These are phyloP conservation scores for Sphaerodactylus townsendi DNA, from an alignment of 2,113 vertebrate genomes.

Conservation along the genomic window DNA sequence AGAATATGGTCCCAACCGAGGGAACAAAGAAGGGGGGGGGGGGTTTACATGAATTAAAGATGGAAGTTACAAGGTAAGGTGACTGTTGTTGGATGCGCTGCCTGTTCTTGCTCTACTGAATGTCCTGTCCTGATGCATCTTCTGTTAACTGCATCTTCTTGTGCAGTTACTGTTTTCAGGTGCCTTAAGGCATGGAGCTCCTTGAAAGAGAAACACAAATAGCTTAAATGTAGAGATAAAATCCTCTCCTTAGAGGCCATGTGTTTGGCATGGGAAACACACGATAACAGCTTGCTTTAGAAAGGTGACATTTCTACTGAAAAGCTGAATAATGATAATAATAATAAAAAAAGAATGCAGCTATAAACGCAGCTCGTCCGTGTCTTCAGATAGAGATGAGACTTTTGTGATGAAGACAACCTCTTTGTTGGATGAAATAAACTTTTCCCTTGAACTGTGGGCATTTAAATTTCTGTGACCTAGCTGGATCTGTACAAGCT, in stretches of 20 bases:
- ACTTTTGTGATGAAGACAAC: slow-evolving; percentile 75
- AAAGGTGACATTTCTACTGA: slow-evolving; percentile 91
- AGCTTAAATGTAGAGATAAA: slow-evolving; percentile 85
- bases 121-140: slow-evolving; percentile 50
- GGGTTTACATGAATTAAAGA: slow-evolving; percentile 43
- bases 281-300: slow-evolving; percentile 85
- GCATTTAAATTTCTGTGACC: slow-evolving; percentile 55
- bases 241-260: slow-evolving; percentile 85
- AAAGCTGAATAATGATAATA: slow-evolving; percentile 76
- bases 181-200: slow-evolving; percentile 89
- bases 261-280: slow-evolving; percentile 83
- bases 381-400: slow-evolving; percentile 65
- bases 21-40: slow-evolving; percentile 26
- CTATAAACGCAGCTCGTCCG: slow-evolving; percentile 64
- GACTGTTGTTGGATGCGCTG: slow-evolving; percentile 18
- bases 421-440: slow-evolving; percentile 58
- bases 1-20: slow-evolving; percentile 66
- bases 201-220: slow-evolving; percentile 94
- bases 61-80: slow-evolving; percentile 30
- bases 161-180: slow-evolving; percentile 72
- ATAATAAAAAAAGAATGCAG: slow-evolving; percentile 66
- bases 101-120: slow-evolving; percentile 25
- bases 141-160: slow-evolving; percentile 68
- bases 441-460: slow-evolving; percentile 55
- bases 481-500: slow-evolving; percentile 57